Percentiles rank a stretch among this genome's conserved stretches.
Conservation (phyloP, 2,888 invertebrate species). For the Leptura quadrifasciata region DNA sequence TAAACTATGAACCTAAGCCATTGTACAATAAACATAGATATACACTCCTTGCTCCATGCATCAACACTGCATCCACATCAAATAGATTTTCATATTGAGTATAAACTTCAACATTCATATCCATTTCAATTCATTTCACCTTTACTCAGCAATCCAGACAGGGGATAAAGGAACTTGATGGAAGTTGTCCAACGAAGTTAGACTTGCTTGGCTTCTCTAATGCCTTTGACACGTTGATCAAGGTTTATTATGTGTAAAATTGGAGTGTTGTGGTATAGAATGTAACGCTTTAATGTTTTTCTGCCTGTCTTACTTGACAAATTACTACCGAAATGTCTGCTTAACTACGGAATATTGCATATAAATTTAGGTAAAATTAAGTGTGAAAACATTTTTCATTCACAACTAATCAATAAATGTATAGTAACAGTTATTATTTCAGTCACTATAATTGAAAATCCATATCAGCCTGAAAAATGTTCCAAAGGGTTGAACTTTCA, state of each 20-base stretch:
- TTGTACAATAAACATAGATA: too few species aligned
- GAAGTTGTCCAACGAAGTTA: neutral
- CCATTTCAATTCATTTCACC: neutral
- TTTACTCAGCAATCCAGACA: neutral
- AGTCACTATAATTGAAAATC: too few species aligned
- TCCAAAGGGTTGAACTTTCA: too few species aligned
- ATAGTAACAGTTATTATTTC: too few species aligned
- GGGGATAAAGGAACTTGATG: neutral
- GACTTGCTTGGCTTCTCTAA: neutral
- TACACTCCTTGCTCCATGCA: too few species aligned
- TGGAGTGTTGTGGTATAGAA: neutral
- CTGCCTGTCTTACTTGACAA: neutral
- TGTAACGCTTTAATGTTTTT: neutral
- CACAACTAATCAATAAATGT: too few species aligned
- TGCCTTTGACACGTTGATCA: neutral
- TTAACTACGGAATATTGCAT: neutral
- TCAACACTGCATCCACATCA: too few species aligned
- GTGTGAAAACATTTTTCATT: too few species aligned
- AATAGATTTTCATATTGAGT: neutral
- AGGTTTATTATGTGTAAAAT: constrained; percentile 1
- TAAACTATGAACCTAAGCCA: too few species aligned
- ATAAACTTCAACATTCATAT: neutral
- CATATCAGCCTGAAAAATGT: too few species aligned
- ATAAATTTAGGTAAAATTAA: neutral
- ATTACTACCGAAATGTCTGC: neutral